A percentile compares a stretch with the other conserved stretches of the same genome.
Conservation (phyloP, 2,888 invertebrate genomes). For the Rhamnusium bicolor region DNA sequence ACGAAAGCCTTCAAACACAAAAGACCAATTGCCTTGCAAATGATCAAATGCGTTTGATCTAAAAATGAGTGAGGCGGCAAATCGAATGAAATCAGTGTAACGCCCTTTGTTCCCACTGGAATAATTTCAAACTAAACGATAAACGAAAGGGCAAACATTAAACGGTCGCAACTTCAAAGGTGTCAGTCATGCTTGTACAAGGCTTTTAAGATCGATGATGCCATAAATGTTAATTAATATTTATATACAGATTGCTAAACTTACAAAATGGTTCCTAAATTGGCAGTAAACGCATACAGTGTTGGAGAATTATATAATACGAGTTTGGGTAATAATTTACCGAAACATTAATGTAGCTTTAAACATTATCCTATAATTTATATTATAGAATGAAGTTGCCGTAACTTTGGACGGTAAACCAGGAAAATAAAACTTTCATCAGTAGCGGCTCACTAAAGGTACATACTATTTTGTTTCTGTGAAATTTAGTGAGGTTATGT, state of each 20-base stretch:
- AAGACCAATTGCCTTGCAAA: background rate
- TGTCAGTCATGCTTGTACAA: slow-evolving; percentile 29
- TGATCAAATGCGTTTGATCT: slow-evolving; percentile 1
- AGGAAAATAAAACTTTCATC: background rate
- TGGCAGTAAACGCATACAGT: background rate
- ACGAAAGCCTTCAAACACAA: background rate
- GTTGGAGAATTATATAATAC: background rate
- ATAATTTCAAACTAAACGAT: slow-evolving; percentile 33
- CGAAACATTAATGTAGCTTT: background rate
- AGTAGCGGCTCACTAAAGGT: background rate
- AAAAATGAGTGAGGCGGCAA: slow-evolving; percentile 1
- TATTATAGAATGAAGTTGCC: background rate
- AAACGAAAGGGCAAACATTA: slow-evolving; percentile 41
- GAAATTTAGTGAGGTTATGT: too few species aligned
- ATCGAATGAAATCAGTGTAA: slow-evolving; percentile 11
- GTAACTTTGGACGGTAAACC: background rate
- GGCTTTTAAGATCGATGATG: background rate
- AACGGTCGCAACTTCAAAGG: slow-evolving; percentile 29
- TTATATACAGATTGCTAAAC: background rate
- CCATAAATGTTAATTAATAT: slow-evolving; percentile 12
- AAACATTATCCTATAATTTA: slow-evolving; percentile 1
- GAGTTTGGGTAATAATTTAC: slow-evolving; percentile 3
- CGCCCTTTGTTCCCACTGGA: slow-evolving; percentile 19
- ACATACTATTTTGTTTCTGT: too few species aligned
- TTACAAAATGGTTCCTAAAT: slow-evolving; percentile 1